Conservation (phyloP, 2,113 vertebrate genomes). For the Rhipidura dahli region DNA sequence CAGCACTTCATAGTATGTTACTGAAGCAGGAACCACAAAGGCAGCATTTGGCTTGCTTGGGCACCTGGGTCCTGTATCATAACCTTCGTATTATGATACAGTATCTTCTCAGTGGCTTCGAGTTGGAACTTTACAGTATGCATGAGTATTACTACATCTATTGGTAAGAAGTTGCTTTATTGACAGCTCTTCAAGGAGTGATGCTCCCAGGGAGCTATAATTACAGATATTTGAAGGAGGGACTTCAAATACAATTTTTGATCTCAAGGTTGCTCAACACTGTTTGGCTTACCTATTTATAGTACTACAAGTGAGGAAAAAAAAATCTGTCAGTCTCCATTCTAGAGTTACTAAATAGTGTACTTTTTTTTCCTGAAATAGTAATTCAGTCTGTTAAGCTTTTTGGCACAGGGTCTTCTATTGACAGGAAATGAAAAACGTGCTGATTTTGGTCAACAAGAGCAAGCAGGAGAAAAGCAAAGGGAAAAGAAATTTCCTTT, state of each 20-base stretch:
- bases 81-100: conserved; percentile 98
- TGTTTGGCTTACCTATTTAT: background rate
- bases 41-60: conserved; percentile 94
- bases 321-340: background rate
- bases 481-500: background rate
- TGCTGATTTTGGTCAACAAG: background rate
- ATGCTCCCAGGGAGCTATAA: background rate
- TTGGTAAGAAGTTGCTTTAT: conserved; percentile 78
- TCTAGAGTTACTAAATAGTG: background rate
- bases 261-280: background rate
- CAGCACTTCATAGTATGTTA: conserved; percentile 92
- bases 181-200: background rate
- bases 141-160: conserved; percentile 99
- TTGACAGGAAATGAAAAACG: background rate
- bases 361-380: background rate
- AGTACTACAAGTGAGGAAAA: background rate
- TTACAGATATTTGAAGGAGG: background rate
- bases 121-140: conserved; percentile 98
- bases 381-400: background rate
- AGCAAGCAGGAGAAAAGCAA: background rate
- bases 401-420: background rate
- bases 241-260: background rate
- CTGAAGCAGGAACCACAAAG: conserved; percentile 96
- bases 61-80: conserved; percentile 98
- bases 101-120: conserved; percentile 97